Evolutionary conservation across 2,888 invertebrate genomes (phyloP), one percentile per base, ranked within the genome.

Genomic region (Himalopsyche anomala): DNA sequence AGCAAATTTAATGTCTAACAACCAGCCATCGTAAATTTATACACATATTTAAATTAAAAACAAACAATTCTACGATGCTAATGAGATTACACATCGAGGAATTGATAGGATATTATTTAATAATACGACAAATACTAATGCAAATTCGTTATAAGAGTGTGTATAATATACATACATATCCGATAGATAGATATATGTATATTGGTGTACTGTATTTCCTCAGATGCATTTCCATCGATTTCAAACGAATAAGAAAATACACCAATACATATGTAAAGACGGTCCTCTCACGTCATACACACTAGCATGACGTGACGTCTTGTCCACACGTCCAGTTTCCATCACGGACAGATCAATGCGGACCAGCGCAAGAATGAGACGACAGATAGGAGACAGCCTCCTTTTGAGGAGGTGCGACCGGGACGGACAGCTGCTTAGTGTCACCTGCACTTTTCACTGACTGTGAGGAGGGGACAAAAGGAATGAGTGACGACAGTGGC

Each of bases 391-490:
- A 85, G 82, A 54, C 87, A 83, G 80, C 81, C 79, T 45, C 84
- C 83, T 84, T 86, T 51, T 84, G 84, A 86, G 87, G 84, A 86
- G 85, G 86, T 86, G 87, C 84, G 87, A 88, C 88, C 79, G 88
- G 88, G 88, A 89, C 87, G 89, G 86, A 87, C 87, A 87, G 87
- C 89, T 87, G 88, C 88, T 89, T 89, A 89, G 88, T 89, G 89
- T 89, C 92, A 93, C 93, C 92, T 93, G 92, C 92, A 92, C 91
- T 93, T 93, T 93, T 93, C 92, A 91, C 92, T 91, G 90, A 74
- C 74, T 74, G 62, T 19, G 74, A 74, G 74, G 74, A 74, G 74
- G 74, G 74, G 74, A 74, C 74, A 74, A 74, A 62, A 74, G 74
- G 74, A 74, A 38, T 74, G 74, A 74, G 38, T 74, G 74, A 38